Evolutionary conservation across 2,888 invertebrate genomes (phyloP).

Genomic region (Leucania comma): DNA sequence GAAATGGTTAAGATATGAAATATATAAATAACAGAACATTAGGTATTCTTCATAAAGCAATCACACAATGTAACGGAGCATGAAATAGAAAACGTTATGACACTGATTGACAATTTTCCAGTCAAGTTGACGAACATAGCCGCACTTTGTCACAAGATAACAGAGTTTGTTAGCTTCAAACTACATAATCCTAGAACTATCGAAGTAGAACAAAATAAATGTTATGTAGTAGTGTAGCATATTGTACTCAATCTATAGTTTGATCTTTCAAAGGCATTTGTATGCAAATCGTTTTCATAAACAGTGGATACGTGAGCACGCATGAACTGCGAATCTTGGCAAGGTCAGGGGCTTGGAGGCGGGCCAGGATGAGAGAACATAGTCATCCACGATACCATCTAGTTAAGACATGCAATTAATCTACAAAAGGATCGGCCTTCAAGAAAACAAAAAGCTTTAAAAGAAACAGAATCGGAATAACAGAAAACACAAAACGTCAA

Average conservation of each 20-base stretch:
- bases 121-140: slow-evolving; percentile 67
- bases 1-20: slow-evolving; percentile 8
- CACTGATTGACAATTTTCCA: slow-evolving; percentile 76
- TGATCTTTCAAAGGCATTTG: slow-evolving; percentile 76
- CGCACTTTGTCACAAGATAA: slow-evolving; percentile 60
- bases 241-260: slow-evolving; percentile 66
- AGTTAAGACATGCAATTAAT: slow-evolving; percentile 66
- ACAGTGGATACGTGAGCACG: slow-evolving; percentile 77
- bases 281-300: slow-evolving; percentile 84
- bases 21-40: slow-evolving; percentile 26
- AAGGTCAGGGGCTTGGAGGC: slow-evolving; percentile 83
- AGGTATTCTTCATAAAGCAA: slow-evolving; percentile 59
- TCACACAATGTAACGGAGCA: slow-evolving; percentile 66
- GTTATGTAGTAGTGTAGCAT: slow-evolving; percentile 50
- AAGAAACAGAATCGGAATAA: slow-evolving; percentile 37
- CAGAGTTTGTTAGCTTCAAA: slow-evolving; percentile 41
- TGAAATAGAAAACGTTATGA: slow-evolving; percentile 70
- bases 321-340: slow-evolving; percentile 77
- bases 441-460: slow-evolving; percentile 49
- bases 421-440: slow-evolving; percentile 71
- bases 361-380: slow-evolving; percentile 77
- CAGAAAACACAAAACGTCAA: slow-evolving; percentile 39
- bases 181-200: slow-evolving; percentile 28
- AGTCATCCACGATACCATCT: slow-evolving; percentile 71
- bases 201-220: slow-evolving; percentile 41